Evolutionary conservation across 2,888 invertebrate species (phyloP), one percentile per base, ranked within the genome.

Genomic region (Sinotaia quadrata): DNA sequence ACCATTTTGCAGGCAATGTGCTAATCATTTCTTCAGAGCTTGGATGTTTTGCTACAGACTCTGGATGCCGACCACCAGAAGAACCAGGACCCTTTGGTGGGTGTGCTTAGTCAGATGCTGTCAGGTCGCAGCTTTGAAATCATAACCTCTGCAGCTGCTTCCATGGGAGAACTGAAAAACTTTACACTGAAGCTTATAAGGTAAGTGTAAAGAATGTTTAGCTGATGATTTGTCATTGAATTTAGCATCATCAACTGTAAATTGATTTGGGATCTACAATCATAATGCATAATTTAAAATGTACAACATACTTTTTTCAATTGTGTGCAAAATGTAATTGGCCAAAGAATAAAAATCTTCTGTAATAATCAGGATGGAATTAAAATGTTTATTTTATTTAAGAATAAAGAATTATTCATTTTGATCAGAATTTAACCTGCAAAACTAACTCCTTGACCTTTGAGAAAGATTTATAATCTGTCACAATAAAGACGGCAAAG

Each of bases 111-210:
- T 84, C 95, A 96, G 89, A 94, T 97, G 77, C 90, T 96, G 68
- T 93, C 94, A 7, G 95, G 96, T 7, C 95, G 96, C 84, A 96
- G 94, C 84, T 93, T 97, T 75, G 96, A 97, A 85, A 90, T 97
- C 12, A 95, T 97, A 79, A 89, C 97, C 0, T 94, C 96, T 0
- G 96, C 96, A 4, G 96, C 97, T 12, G 94, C 96, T 2, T 95
- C 96, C 0, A 95, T 96, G 87, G 96, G 96, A 0, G 94, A 95
- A 83, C 89, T 97, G 29, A 94, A 94, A 83, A 92, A 93, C 7
- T 94, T 97, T 87, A 96, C 96, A 0, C 92, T 94, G 29, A 93
- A 95, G 79, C 89, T 98, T 15, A 95, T 97, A 71, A 87, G 85
- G 88, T 88, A 77, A 71, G 27, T 24, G 54, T 3, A 10, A 41